phyloP scores from a whole-genome alignment of 1,140 invertebrate species.

The Rhagoletis pomonella region DNA sequence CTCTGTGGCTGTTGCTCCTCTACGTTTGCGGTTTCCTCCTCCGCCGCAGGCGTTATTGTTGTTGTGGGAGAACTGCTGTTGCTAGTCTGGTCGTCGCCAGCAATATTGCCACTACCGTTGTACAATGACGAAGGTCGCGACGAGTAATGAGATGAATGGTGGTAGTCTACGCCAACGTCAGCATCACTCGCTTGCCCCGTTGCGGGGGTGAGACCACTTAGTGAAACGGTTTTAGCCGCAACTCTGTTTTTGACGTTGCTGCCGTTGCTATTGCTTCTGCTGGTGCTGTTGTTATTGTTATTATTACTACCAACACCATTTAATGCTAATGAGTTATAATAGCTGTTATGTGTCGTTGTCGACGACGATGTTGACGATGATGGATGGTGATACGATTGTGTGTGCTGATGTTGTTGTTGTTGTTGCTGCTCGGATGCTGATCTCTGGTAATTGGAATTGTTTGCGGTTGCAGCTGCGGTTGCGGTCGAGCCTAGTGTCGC shows the following conservation, averaged over 20 bases:
- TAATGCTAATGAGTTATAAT: constrained; percentile 52
- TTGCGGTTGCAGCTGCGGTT: constrained; percentile 61
- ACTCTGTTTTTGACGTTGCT: constrained; percentile 53
- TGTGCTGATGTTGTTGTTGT: constrained; percentile 60
- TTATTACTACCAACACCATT: constrained; percentile 25
- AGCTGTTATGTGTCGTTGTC: constrained; percentile 4
- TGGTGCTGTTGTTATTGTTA: constrained; percentile 11
- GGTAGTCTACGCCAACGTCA: constrained; percentile 6
- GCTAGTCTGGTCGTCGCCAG: background rate
- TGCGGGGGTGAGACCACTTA: background rate
- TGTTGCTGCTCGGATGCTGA: constrained; percentile 57
- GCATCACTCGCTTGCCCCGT: background rate
- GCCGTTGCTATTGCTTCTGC: constrained; percentile 57
- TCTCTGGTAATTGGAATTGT: constrained; percentile 54
- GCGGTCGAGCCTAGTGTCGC: constrained; percentile 59
- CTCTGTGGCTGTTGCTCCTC: constrained; percentile 42
- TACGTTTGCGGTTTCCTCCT: constrained; percentile 54
- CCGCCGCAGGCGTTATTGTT: background rate
- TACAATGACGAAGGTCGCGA: constrained; percentile 54
- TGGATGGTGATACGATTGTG: constrained; percentile 50
- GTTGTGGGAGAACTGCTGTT: background rate
- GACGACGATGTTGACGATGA: constrained; percentile 47
- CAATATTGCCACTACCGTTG: background rate
- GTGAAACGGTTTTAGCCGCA: constrained; percentile 57
- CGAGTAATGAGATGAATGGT: constrained; percentile 54